Base-by-base conservation (phyloP, 2,888 invertebrate species). In the Synergus itoensis region DNA sequence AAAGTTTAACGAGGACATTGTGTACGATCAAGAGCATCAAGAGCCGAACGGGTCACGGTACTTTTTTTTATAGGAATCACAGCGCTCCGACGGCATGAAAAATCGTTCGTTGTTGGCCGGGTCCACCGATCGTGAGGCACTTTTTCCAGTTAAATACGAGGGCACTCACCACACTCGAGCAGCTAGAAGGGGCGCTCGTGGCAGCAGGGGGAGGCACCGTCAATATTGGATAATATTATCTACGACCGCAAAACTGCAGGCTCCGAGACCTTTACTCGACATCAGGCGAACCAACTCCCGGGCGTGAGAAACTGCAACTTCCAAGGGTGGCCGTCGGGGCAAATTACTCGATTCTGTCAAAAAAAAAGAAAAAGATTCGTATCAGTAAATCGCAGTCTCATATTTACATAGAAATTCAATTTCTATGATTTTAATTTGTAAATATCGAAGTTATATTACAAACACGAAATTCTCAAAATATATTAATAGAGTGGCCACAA, bases 161-260 rank as follows among this genome's bases (percentile, higher is more conserved):
- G 84, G 83, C 83, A 90, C 90, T 90, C 84, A 91, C 91, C 90
- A 90, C 87, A 90, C 90, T 87, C 89, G 90, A 88, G 91, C 89
- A 88, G 90, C 89, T 86, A 89, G 87, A 89, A 91, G 89, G 88
- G 88, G 88, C 86, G 90, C 88, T 88, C 90, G 91, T 91, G 90
- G 90, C 84, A 90, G 90, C 90, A 91, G 90, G 86, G 88, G 86
- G 84, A 91, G 88, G 89, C 86, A 88, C 89, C 89, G 93, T 94
- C 95, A 95, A 95, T 95, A 95, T 87, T 94, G 94, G 93, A 96
- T 94, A 91, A 97, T 95, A 92, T 97, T 97, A 90, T 96, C 95
- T 90, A 98, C 95, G 93, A 97, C 97, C 89, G 98, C 97, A 94
- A 99, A 99, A 92, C 98, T 99, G 95, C 98, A 98, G 81, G 98